Evolutionary conservation across 2,888 invertebrate species (phyloP).

Genomic region (Sialis lutaria): DNA sequence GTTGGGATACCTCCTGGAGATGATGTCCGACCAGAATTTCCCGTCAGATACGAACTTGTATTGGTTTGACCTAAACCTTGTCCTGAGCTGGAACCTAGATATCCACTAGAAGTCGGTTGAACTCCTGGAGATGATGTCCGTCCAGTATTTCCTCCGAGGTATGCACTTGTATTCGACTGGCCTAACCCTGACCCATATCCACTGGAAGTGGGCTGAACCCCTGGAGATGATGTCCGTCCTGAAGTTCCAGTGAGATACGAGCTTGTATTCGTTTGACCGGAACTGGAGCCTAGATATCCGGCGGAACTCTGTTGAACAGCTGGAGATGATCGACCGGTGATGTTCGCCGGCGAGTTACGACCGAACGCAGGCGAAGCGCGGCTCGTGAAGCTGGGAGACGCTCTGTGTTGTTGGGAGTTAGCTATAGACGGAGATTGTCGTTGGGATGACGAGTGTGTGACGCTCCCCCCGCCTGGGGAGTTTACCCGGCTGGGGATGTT

Average conservation of each 20-base stretch:
- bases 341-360: constrained; percentile 1
- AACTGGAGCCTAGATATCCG: constrained; percentile 27
- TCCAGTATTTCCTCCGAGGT: background rate
- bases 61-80: too few species aligned
- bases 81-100: too few species aligned
- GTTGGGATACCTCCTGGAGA: too few species aligned
- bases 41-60: too few species aligned
- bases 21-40: too few species aligned
- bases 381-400: constrained; percentile 24
- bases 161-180: too few species aligned
- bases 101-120: too few species aligned
- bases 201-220: too few species aligned
- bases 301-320: background rate
- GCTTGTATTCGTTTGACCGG: constrained; percentile 10
- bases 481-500: constrained; percentile 26
- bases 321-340: constrained; percentile 14
- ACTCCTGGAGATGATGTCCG: too few species aligned
- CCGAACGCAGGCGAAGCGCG: constrained; percentile 10
- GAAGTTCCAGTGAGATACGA: constrained; percentile 2
- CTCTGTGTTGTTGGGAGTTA: constrained; percentile 13
- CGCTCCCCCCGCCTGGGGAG: constrained; percentile 18
- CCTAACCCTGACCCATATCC: too few species aligned
- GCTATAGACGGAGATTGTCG: constrained; percentile 17
- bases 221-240: constrained; percentile 11
- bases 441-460: constrained; percentile 18